phyloP scores from a whole-genome alignment of 2,888 invertebrate species.

The Drosophila seclusa region DNA sequence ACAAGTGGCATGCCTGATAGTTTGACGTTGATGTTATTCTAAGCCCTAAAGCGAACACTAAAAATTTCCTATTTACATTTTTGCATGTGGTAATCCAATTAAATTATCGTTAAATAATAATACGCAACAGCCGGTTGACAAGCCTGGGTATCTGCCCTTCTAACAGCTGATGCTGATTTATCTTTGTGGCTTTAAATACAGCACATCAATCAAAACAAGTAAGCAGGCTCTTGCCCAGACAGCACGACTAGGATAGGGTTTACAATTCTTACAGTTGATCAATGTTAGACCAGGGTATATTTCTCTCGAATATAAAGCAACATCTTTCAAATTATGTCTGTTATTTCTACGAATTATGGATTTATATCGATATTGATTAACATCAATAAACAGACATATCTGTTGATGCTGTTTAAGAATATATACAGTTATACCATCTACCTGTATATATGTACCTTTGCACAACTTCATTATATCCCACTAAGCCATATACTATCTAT shows the following conservation, averaged over 20 bases:
- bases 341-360: background rate
- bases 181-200: background rate
- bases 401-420: background rate
- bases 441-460: background rate
- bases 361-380: background rate
- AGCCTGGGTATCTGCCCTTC: background rate
- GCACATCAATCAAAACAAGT: background rate
- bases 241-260: background rate
- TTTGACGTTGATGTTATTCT: conserved; percentile 29
- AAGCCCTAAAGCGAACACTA: conserved; percentile 21
- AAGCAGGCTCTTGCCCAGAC: background rate
- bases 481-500: background rate
- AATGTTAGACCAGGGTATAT: background rate
- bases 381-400: background rate
- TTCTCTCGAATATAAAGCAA: background rate
- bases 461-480: background rate
- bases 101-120: conserved; percentile 30
- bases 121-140: conserved; percentile 1
- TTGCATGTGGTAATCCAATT: conserved; percentile 33
- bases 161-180: background rate
- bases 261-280: background rate
- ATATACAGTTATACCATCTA: background rate
- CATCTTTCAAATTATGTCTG: background rate
- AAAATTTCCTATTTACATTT: conserved; percentile 25
- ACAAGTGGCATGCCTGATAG: conserved; percentile 41